Evolutionary conservation across 2,113 vertebrate genomes (phyloP).

Genomic region (Halcyon senegalensis): DNA sequence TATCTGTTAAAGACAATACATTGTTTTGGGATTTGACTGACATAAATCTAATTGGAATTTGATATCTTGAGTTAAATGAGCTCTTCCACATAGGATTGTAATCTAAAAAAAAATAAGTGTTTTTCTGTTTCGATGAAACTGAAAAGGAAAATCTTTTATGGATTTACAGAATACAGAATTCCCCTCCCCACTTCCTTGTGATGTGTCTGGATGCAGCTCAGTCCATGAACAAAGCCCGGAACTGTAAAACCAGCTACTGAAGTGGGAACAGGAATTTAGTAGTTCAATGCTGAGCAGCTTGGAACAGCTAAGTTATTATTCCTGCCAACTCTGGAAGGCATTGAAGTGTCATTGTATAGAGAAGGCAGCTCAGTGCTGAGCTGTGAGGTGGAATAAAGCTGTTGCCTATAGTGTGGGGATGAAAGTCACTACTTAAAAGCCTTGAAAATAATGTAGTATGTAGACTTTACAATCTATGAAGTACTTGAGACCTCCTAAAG

Average conservation of each 20-base stretch:
- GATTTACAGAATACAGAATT: neutral
- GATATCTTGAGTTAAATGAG: neutral
- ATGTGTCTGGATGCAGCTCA: neutral
- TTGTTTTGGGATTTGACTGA: neutral
- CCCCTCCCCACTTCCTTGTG: neutral
- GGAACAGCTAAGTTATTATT: neutral
- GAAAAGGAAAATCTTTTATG: neutral
- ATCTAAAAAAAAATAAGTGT: neutral
- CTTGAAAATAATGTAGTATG: neutral
- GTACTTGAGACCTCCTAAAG: neutral
- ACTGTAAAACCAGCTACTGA: neutral
- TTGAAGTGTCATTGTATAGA: neutral
- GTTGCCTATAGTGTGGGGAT: neutral
- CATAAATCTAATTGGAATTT: neutral
- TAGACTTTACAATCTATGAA: neutral
- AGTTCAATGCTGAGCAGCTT: neutral
- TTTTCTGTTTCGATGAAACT: neutral
- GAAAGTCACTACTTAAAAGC: neutral
- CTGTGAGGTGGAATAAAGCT: neutral
- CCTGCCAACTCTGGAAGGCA: neutral
- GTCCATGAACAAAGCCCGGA: constrained; percentile 1
- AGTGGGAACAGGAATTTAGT: neutral
- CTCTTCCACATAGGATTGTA: neutral
- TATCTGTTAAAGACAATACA: neutral
- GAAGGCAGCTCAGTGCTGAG: neutral